A percentile compares a stretch with the other conserved stretches of the same genome.
Conservation (phyloP, 2,888 invertebrate genomes). For the Drosophila flavopinicola region DNA sequence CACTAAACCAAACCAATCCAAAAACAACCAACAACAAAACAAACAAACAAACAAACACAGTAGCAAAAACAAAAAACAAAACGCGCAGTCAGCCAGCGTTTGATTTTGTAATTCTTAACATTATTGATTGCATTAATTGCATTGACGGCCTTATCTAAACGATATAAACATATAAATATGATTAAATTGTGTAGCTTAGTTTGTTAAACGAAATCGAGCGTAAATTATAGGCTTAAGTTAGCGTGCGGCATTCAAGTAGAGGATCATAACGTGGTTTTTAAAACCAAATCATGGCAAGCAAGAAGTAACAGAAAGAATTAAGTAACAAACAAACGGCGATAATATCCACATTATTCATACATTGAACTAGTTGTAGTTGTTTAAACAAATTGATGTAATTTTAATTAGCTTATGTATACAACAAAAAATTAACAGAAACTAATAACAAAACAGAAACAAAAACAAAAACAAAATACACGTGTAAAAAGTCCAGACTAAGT, state of each 20-base stretch:
- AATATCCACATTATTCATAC: constrained; percentile 53
- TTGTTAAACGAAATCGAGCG: constrained; percentile 71
- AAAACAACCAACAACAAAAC: constrained; percentile 34
- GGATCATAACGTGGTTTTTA: constrained; percentile 60
- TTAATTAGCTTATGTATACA: constrained; percentile 62
- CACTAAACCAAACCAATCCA: constrained; percentile 74
- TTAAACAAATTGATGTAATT: constrained; percentile 66
- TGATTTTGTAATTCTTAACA: constrained; percentile 67
- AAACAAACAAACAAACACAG: constrained; percentile 28
- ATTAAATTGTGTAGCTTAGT: constrained; percentile 72
- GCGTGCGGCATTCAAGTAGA: constrained; percentile 32
- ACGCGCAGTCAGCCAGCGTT: constrained; percentile 64
- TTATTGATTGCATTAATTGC: constrained; percentile 70
- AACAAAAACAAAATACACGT: constrained; percentile 33
- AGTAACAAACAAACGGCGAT: constrained; percentile 17
- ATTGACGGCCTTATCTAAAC: constrained; percentile 77
- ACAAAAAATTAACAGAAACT: constrained; percentile 40
- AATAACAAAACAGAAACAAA: constrained; percentile 34
- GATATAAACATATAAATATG: constrained; percentile 68
- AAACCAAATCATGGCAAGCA: constrained; percentile 53
- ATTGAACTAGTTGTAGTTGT: constrained; percentile 71
- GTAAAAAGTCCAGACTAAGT: constrained; percentile 64
- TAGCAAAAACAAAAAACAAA: constrained; percentile 44
- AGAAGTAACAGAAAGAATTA: constrained; percentile 14
- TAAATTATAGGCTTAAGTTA: constrained; percentile 60